Conservation (phyloP, 2,797 vertebrate genomes). For the Emys orbicularis region DNA sequence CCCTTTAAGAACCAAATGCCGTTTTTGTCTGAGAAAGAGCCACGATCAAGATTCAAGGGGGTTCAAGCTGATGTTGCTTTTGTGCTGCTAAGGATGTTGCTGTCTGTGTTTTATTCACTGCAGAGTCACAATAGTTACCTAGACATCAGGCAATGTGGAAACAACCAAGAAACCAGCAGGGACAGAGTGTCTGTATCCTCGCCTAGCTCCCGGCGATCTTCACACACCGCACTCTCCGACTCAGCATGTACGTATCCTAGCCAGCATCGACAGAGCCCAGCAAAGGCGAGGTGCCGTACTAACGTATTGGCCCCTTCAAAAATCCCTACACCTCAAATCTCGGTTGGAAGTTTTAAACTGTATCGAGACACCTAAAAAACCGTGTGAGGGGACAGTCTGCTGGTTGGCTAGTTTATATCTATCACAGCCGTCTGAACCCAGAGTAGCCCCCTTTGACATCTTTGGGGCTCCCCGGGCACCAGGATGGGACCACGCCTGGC, state of each 20-base stretch:
- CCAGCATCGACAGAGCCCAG: accelerated
- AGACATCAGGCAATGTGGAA: constrained; percentile 77
- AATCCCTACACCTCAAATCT: neutral
- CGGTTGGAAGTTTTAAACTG: neutral
- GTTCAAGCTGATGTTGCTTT: accelerated
- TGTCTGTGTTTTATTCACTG: neutral
- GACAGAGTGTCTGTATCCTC: constrained; percentile 85
- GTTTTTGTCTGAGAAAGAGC: accelerated
- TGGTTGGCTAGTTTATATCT: neutral
- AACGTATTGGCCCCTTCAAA: neutral
- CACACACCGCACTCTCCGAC: constrained; percentile 84
- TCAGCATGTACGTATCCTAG: constrained; percentile 77
- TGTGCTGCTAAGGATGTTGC: accelerated
- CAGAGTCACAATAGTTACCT: constrained; percentile 87
- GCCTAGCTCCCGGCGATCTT: constrained; percentile 85
- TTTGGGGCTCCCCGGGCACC: neutral
- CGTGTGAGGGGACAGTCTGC: neutral
- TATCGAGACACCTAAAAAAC: neutral
- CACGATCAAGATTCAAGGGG: accelerated
- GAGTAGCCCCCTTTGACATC: neutral
- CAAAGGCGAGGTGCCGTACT: accelerated
- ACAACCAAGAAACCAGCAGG: constrained; percentile 39
- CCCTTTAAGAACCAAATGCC: accelerated
- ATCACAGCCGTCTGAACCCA: neutral
- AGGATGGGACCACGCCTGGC: neutral